A percentile compares a stretch with the other conserved stretches of the same genome.
phyloP scores from a whole-genome alignment of 2,888 invertebrate genomes.

The Liopterus haemorrhoidalis region DNA sequence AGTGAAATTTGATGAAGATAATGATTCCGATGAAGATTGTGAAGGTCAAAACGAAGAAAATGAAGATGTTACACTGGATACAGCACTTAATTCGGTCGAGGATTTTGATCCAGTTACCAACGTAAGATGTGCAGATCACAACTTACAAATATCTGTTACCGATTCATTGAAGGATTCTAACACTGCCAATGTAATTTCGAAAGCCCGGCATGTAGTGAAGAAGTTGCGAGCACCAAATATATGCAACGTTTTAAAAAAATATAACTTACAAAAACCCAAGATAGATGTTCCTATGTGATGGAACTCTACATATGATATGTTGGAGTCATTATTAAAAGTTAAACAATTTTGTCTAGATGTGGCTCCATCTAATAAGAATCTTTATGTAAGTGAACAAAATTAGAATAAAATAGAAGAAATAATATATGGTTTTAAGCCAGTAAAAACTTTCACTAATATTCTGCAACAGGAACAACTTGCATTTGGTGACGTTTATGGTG shows the following conservation, averaged over 20 bases:
- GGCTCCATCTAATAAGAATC: slow-evolving; percentile 2
- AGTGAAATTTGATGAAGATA: no score
- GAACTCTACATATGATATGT: slow-evolving; percentile 1
- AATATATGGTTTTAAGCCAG: neutral
- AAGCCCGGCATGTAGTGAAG: slow-evolving; percentile 1
- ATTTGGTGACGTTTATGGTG: neutral
- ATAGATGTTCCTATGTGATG: neutral
- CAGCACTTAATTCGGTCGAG: no score
- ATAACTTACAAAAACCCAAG: neutral
- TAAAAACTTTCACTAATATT: neutral
- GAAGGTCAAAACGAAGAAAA: no score
- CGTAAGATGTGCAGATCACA: no score
- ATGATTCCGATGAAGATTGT: no score
- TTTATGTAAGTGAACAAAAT: neutral
- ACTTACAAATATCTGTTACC: no score
- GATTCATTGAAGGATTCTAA: neutral
- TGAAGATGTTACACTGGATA: no score
- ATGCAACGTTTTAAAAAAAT: neutral
- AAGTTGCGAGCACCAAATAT: neutral
- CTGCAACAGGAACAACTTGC: slow-evolving; percentile 1
- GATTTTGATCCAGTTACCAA: no score
- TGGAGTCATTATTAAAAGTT: neutral
- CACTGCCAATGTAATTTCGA: neutral
- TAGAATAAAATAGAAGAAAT: neutral
- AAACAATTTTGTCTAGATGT: slow-evolving; percentile 1